Base-by-base conservation (phyloP, 2,113 vertebrate genomes). In the Chaenocephalus aceratus region DNA sequence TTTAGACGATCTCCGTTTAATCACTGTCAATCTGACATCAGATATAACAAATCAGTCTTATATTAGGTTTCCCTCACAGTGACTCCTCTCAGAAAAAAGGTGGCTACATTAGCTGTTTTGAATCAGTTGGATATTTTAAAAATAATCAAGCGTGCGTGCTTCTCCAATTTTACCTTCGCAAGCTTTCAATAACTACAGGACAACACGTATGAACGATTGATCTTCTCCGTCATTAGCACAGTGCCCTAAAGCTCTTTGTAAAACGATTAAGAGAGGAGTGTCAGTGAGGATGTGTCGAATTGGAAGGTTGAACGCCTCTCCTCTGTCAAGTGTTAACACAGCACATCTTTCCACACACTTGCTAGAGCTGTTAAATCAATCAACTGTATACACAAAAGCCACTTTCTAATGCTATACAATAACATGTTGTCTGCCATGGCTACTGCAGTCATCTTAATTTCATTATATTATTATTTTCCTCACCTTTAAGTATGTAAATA, bases 221-320 rank as follows among this genome's bases (percentile, higher is more conserved):
- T 26, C 4, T 18, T 9, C 13, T 10, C 10, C 11, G 26, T 66
- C 36, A 5, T 57, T 18, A 21, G n/a, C 3, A 14, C 23, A 18
- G 56, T 73, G 30, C 53, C 36, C 57, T 72, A 6, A 75, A 59
- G 57, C 30, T 36, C 61, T 67, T 69, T 44, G 3, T 49, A 2
- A 30, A 13, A 56, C 15, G 18, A 63, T 68, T 53, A 77, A 73
- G 44, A 68, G 52, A 73, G 82, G 63, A 48, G 76, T 66, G 71
- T 66, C 63, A 34, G 34, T 62, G 48, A 49, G 64, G 44, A 56
- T 70, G 51, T 69, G 67, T 80, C 65, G 34, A 41, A 48, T 58
- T 73, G 61, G 75, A 81, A 56, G 12, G 26, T 60, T 34, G 30
- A 8, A 14, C 6, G 0, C 58, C 45, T 75, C 12, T 34, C 18